A percentile compares a stretch with the other conserved stretches of the same genome.
Conservation (phyloP, 2,888 invertebrate genomes). For the Adelphocoris suturalis region DNA sequence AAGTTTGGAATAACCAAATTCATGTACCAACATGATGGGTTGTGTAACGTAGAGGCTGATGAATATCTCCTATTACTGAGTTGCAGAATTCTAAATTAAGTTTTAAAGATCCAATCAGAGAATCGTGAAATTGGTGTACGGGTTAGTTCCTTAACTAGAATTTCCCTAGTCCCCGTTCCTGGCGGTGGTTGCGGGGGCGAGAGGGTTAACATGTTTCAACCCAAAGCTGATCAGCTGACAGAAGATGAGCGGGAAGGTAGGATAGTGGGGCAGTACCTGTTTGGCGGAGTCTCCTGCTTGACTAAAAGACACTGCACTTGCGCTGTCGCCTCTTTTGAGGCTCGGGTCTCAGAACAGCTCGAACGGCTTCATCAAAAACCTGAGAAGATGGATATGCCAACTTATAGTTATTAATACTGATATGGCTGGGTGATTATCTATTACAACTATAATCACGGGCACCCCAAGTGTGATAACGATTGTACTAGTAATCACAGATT, state of each 20-base stretch:
- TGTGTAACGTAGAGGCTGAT: too few species aligned
- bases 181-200: conserved; percentile 11
- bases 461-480: too few species aligned
- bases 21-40: too few species aligned
- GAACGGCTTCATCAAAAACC: conserved; percentile 99
- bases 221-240: conserved; percentile 24
- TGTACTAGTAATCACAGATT: too few species aligned
- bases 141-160: background rate
- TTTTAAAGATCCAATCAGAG: too few species aligned
- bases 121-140: background rate
- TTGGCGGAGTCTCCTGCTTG: background rate
- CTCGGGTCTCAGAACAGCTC: conserved; percentile 97
- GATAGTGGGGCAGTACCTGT: conserved; percentile 43
- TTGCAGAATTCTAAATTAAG: too few species aligned
- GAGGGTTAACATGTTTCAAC: background rate
- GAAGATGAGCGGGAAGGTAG: conserved; percentile 8
- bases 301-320: conserved; percentile 84
- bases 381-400: too few species aligned
- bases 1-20: too few species aligned
- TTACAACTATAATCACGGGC: too few species aligned
- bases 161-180: background rate
- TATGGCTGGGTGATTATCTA: too few species aligned
- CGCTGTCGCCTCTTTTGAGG: conserved; percentile 96
- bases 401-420: too few species aligned
- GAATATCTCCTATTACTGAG: too few species aligned